These are phyloP conservation scores for Drosophila virilis DNA, from an alignment of 1,140 invertebrate genomes.

Conservation along the genomic window DNA sequence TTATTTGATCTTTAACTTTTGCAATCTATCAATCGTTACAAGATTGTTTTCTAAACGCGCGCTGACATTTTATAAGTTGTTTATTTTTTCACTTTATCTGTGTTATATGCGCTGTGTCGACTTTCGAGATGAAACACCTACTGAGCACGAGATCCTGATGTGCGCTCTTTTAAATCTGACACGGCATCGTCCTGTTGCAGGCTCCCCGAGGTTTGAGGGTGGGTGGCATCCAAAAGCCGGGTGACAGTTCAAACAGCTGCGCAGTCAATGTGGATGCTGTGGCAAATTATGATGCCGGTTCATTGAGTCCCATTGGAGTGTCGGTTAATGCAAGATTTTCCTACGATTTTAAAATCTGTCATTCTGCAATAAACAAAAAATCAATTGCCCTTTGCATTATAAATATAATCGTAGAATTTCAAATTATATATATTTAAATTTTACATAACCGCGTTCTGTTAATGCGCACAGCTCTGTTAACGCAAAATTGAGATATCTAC, in stretches of 20 bases:
- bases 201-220: conserved; percentile 3
- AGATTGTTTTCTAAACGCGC: conserved; percentile 13
- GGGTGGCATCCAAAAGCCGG: conserved; percentile 66
- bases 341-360: neutral
- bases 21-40: conserved; percentile 4
- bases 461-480: conserved; percentile 14
- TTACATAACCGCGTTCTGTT: neutral
- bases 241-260: conserved; percentile 67
- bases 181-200: conserved; percentile 63
- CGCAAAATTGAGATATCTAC: neutral
- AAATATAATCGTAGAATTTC: neutral
- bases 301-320: neutral
- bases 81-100: conserved; percentile 9
- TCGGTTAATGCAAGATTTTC: neutral
- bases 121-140: conserved; percentile 67
- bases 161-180: conserved; percentile 53
- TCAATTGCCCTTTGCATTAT: neutral
- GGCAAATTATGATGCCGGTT: neutral
- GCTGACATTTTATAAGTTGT: conserved; percentile 45
- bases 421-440: conserved; percentile 2
- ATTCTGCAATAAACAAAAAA: neutral
- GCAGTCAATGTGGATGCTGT: conserved; percentile 56
- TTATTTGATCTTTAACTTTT: conserved; percentile 15
- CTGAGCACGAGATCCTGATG: conserved; percentile 48
- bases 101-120: conserved; percentile 14